Conservation (phyloP, 2,888 invertebrate genomes). For the Drosophila anomalipes region DNA sequence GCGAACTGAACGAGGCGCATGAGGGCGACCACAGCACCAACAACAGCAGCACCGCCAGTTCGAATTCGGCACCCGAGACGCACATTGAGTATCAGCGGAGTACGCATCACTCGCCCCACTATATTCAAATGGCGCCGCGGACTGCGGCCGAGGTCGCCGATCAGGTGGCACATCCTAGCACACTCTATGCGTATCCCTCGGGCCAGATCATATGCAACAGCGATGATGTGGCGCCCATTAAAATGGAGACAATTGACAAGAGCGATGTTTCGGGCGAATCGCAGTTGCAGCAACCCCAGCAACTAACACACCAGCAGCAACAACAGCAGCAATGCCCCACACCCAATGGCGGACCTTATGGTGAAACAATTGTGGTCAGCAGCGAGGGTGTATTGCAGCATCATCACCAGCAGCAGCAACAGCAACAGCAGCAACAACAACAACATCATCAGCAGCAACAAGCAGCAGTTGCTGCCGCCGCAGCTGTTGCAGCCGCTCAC, state of each 20-base stretch:
- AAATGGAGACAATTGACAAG: conserved; percentile 83
- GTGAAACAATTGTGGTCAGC: conserved; percentile 78
- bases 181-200: conserved; percentile 76
- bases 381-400: conserved; percentile 71
- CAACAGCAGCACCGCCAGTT: conserved; percentile 66
- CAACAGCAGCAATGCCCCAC: conserved; percentile 78
- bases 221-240: conserved; percentile 80
- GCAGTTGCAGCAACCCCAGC: conserved; percentile 63
- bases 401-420: conserved; percentile 66
- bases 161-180: conserved; percentile 57
- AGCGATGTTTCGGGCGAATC: conserved; percentile 67
- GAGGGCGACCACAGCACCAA: conserved; percentile 73
- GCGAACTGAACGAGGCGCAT: conserved; percentile 82
- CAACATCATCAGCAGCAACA: conserved; percentile 54
- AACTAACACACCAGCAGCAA: conserved; percentile 69
- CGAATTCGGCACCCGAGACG: conserved; percentile 57
- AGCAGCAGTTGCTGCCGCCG: conserved; percentile 48
- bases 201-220: conserved; percentile 80
- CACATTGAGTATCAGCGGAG: conserved; percentile 78
- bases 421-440: conserved; percentile 65
- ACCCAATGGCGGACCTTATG: conserved; percentile 73
- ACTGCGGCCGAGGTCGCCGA: conserved; percentile 75
- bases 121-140: conserved; percentile 83
- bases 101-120: conserved; percentile 80
- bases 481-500: conserved; percentile 42